Conservation (phyloP, 2,888 invertebrate genomes). For the Cyaniris semiargus region DNA sequence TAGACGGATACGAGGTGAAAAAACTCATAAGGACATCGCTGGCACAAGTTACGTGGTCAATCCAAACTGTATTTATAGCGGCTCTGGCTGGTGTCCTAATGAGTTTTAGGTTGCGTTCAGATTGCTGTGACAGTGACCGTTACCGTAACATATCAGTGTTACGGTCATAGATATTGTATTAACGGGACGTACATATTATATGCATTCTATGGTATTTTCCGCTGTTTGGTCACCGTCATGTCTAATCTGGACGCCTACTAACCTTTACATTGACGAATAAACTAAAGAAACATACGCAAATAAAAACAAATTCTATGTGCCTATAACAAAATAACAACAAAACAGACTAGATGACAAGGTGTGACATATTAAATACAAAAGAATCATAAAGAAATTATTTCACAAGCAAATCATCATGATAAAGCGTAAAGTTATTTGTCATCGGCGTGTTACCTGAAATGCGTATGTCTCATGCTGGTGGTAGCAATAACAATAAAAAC, state of each 20-base stretch:
- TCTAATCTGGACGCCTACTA: not conserved
- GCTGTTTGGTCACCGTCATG: not conserved
- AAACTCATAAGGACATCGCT: not conserved
- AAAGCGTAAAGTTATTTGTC: slow-evolving; percentile 23
- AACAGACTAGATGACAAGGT: not conserved
- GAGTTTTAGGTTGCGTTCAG: not conserved
- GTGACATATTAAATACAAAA: not conserved
- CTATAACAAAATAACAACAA: not conserved
- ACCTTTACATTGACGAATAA: not conserved
- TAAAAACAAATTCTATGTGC: not conserved
- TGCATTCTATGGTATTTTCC: too few species aligned
- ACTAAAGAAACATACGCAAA: not conserved
- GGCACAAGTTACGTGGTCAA: not conserved
- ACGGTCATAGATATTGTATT: too few species aligned
- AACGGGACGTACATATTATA: too few species aligned
- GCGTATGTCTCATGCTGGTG: slow-evolving; percentile 77
- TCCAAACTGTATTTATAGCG: not conserved
- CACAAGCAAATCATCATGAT: slow-evolving; percentile 24
- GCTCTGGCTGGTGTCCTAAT: not conserved
- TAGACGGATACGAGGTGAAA: not conserved
- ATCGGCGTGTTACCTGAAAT: slow-evolving; percentile 66
- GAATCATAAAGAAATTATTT: slow-evolving; percentile 16
- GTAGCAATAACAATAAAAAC: slow-evolving; percentile 71
- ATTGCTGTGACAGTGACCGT: not conserved
- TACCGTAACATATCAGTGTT: too few species aligned